Conservation (phyloP, 2,797 vertebrate species). For the Eupleurogrammus muticus region DNA sequence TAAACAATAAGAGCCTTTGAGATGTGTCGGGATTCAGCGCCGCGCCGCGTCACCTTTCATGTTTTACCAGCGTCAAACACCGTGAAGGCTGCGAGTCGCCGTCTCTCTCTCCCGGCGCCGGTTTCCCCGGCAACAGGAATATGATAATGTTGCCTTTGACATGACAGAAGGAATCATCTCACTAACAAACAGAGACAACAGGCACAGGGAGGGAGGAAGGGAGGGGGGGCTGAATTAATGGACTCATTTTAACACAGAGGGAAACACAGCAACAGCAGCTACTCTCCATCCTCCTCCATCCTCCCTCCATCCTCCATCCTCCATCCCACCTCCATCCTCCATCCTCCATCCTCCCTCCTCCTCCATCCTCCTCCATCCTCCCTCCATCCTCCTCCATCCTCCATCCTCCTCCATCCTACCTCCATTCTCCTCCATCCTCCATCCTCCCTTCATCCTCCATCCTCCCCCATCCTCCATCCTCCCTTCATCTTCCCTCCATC, state of each 20-base stretch:
- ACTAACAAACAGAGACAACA: constrained; percentile 87
- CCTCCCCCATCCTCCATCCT: constrained; percentile 84
- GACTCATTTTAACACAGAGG: constrained; percentile 84
- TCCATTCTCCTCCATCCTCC: too few relatives aligned
- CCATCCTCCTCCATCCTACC: constrained; percentile 83
- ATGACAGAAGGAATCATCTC: constrained; percentile 88
- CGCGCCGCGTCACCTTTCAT: constrained; percentile 80
- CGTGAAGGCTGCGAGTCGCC: constrained; percentile 77
- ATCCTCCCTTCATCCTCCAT: too few relatives aligned
- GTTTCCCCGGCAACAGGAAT: constrained; percentile 87
- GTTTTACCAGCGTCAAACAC: constrained; percentile 83
- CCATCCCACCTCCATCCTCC: constrained; percentile 83
- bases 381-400: too few relatives aligned
- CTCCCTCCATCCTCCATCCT: constrained; percentile 82
- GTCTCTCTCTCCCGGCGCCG: constrained; percentile 74
- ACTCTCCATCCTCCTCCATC: constrained; percentile 81
- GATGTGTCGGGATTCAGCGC: constrained; percentile 68
- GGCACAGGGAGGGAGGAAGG: constrained; percentile 74
- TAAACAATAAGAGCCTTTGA: constrained; percentile 60
- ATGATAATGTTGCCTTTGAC: constrained; percentile 89
- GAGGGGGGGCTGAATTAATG: constrained; percentile 80
- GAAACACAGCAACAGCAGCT: constrained; percentile 71
- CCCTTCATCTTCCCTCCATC: too few relatives aligned
- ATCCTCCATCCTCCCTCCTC: constrained; percentile 83
- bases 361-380: constrained; percentile 83